Evolutionary conservation across 2,113 vertebrate species (phyloP).

Genomic region (Phocoena sinus): DNA sequence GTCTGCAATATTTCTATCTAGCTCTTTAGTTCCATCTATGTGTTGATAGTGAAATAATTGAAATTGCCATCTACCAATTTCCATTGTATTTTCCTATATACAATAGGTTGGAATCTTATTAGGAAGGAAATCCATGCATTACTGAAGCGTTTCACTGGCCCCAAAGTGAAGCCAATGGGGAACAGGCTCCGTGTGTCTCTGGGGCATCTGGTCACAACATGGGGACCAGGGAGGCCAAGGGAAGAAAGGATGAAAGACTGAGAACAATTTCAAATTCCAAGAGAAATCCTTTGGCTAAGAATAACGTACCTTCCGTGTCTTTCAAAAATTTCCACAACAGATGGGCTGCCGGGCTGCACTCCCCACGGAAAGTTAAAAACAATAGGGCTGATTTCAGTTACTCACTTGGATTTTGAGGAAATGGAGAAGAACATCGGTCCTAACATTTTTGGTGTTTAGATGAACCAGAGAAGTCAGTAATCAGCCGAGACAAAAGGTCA

Average conservation of each 20-base stretch:
- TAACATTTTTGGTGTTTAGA: not conserved
- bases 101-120: accelerated
- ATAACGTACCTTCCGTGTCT: conserved; percentile 49
- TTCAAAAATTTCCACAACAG: conserved; percentile 44
- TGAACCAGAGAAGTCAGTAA: not conserved
- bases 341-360: not conserved
- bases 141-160: accelerated
- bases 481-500: not conserved
- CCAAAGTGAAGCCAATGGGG: too few species aligned
- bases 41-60: accelerated
- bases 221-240: not conserved
- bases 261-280: conserved; percentile 37
- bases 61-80: not conserved
- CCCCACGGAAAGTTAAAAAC: not conserved
- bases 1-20: accelerated
- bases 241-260: conserved; percentile 47
- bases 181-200: accelerated
- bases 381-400: not conserved
- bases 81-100: not conserved
- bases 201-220: conserved; percentile 65
- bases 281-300: conserved; percentile 43
- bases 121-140: too few species aligned
- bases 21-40: accelerated
- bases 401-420: not conserved
- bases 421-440: not conserved